phyloP scores from a whole-genome alignment of 2,888 invertebrate species.

The Dicranocentrus wangi region DNA sequence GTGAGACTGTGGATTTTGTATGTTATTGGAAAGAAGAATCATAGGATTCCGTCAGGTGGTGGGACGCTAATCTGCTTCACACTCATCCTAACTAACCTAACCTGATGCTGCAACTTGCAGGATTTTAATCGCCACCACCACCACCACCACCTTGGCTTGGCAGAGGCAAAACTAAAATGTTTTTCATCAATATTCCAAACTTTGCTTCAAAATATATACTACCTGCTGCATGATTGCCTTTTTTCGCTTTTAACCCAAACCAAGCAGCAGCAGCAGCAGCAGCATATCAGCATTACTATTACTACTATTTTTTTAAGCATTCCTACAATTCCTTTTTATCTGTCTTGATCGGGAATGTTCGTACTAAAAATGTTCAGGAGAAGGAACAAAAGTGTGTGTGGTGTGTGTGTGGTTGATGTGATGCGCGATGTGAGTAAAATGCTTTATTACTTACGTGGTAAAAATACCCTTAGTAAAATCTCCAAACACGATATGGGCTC shows the following conservation, averaged over 20 bases:
- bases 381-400: constrained; percentile 12
- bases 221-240: constrained; percentile 28
- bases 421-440: no score
- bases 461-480: no score
- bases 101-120: constrained; percentile 16
- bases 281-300: background rate
- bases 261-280: background rate
- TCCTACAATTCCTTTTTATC: constrained; percentile 27
- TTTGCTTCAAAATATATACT: constrained; percentile 3
- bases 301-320: background rate
- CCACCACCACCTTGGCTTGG: no score
- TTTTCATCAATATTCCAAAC: constrained; percentile 13
- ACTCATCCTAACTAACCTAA: background rate
- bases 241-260: constrained; percentile 5
- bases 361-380: background rate
- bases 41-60: constrained; percentile 3
- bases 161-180: background rate
- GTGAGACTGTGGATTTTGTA: no score
- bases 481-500: no score
- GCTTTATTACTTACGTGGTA: no score
- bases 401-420: no score
- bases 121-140: constrained; percentile 6
- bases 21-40: constrained; percentile 4
- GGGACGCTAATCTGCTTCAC: constrained; percentile 1
- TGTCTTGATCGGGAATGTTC: constrained; percentile 13